Evolutionary conservation across 2,797 vertebrate species (phyloP).

Genomic region (Mus minutoides): DNA sequence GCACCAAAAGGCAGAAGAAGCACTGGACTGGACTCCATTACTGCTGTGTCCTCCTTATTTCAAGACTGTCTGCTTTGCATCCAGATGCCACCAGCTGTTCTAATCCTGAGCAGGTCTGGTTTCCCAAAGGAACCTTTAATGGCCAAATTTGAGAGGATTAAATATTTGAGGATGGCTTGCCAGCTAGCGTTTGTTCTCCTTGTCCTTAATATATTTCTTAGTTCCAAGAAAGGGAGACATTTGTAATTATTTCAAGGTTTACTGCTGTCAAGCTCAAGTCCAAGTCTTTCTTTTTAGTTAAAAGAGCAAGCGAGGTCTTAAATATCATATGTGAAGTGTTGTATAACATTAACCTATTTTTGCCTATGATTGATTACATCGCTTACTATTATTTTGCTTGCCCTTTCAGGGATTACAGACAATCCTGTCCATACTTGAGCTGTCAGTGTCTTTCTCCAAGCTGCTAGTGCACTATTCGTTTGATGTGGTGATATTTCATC

Average conservation of each 20-base stretch:
- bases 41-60: neutral
- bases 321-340: neutral
- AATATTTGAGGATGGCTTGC: neutral
- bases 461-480: conserved; percentile 92
- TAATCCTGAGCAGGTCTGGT: neutral
- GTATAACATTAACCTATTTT: neutral
- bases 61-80: neutral
- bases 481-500: conserved; percentile 93
- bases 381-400: conserved; percentile 23
- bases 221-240: neutral
- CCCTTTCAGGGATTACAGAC: conserved; percentile 90
- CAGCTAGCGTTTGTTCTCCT: neutral
- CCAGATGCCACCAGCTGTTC: neutral
- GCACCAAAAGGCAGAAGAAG: neutral
- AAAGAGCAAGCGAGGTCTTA: neutral
- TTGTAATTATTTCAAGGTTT: conserved; percentile 32
- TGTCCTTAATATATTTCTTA: neutral
- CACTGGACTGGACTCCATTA: neutral
- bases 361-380: neutral
- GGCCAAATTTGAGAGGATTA: neutral
- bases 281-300: neutral
- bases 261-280: neutral
- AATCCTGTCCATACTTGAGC: conserved; percentile 91
- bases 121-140: neutral
- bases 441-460: conserved; percentile 91